Conservation (phyloP, 2,113 vertebrate species). For the Myiozetetes cayanensis region DNA sequence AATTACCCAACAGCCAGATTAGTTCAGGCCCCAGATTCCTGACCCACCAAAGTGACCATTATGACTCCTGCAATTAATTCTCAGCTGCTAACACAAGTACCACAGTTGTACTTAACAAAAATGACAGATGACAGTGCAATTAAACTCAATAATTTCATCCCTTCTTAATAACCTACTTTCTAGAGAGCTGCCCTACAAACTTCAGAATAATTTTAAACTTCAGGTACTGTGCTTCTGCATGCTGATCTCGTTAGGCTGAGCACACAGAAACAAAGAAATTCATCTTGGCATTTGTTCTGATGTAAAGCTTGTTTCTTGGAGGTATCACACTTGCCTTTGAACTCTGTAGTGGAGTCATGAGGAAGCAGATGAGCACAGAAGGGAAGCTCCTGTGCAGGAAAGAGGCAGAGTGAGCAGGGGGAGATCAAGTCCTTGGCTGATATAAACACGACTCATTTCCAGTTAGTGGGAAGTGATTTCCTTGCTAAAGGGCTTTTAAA, state of each 20-base stretch:
- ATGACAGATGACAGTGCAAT: neutral
- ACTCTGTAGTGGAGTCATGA: neutral
- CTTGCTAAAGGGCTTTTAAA: neutral
- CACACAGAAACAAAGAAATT: neutral
- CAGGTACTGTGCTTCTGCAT: neutral
- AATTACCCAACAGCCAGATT: neutral
- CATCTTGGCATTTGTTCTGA: neutral
- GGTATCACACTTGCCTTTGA: neutral
- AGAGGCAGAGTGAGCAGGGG: neutral
- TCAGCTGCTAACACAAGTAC: neutral
- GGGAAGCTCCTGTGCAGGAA: neutral
- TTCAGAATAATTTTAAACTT: conserved; percentile 6
- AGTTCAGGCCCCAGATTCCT: neutral
- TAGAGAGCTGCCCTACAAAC: neutral
- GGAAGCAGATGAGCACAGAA: neutral
- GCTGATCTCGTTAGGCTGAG: neutral
- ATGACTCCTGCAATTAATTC: neutral
- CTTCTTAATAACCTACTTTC: neutral
- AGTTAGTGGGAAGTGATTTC: neutral
- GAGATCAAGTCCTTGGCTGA: neutral
- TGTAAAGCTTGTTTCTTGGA: neutral
- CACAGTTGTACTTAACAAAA: neutral
- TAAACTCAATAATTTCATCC: neutral
- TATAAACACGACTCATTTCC: neutral
- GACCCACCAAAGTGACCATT: neutral